Evolutionary conservation across 2,888 invertebrate species (phyloP).

Genomic region (Leptopilina myrica): DNA sequence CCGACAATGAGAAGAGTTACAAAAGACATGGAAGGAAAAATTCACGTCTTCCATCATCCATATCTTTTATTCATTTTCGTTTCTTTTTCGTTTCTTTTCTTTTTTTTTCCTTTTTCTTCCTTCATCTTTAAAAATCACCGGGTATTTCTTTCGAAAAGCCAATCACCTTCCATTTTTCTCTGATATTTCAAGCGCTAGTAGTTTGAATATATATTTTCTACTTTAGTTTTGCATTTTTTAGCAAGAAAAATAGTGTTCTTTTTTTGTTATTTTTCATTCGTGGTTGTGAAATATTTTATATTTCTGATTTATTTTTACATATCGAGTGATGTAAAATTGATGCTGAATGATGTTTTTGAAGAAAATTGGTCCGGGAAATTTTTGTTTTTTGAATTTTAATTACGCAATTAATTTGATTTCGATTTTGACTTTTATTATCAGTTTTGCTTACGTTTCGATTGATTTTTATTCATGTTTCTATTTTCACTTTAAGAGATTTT

Average conservation of each 20-base stretch:
- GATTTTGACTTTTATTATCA: no score
- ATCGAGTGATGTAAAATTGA: no score
- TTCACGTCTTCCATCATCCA: conserved; percentile 12
- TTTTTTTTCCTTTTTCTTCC: not conserved
- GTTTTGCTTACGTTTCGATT: no score
- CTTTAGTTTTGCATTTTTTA: not conserved
- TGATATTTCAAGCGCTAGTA: not conserved
- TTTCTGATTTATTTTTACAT: not conserved
- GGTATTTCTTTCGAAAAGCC: not conserved
- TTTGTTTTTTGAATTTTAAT: no score
- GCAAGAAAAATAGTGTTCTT: not conserved
- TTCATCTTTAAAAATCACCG: not conserved
- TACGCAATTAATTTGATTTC: no score
- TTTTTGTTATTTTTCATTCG: no score
- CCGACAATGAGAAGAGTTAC: not conserved
- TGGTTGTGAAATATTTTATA: not conserved
- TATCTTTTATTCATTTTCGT: conserved; percentile 28
- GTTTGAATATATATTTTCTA: conserved; percentile 9
- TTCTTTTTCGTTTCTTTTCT: not conserved
- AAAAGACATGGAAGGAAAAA: conserved; percentile 18
- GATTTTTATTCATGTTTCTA: no score
- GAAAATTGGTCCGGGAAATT: no score
- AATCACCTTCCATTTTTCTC: not conserved
- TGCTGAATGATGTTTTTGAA: no score
- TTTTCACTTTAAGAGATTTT: no score